These are phyloP conservation scores for Tachina lurida DNA, from an alignment of 2,888 invertebrate species.

Conservation along the genomic window DNA sequence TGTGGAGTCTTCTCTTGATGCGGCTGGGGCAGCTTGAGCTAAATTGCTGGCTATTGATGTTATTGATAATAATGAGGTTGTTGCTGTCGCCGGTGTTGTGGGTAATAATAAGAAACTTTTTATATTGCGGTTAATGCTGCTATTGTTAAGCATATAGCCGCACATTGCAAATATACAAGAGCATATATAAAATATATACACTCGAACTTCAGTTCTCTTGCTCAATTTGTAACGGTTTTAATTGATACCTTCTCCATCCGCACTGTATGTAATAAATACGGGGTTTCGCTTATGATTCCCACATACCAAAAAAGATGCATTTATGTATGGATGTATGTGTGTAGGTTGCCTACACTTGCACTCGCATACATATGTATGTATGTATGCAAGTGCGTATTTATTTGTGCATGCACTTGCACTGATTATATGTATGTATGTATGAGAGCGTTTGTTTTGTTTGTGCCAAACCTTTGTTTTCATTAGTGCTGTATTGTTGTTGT, in stretches of 20 bases:
- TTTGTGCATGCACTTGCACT: conserved; percentile 4
- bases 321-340: no score
- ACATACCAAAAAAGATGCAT: no score
- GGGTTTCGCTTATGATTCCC: no score
- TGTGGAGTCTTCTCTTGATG: conserved; percentile 31
- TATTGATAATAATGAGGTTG: conserved; percentile 25
- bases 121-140: conserved; percentile 70
- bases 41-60: background rate
- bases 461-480: conserved; percentile 52
- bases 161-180: conserved; percentile 66
- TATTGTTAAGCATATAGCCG: conserved; percentile 69
- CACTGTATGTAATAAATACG: no score
- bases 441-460: conserved; percentile 11
- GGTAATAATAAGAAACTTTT: conserved; percentile 57
- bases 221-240: conserved; percentile 7
- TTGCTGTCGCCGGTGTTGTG: conserved; percentile 24
- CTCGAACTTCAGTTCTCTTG: conserved; percentile 24
- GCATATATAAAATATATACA: conserved; percentile 61
- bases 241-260: background rate
- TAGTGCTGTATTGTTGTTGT: conserved; percentile 22
- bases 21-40: background rate
- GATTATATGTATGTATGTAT: conserved; percentile 1
- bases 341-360: background rate
- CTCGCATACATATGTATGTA: background rate
- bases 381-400: background rate